These are phyloP conservation scores for Fragum sueziense DNA, from an alignment of 2,888 invertebrate genomes.

Conservation along the genomic window DNA sequence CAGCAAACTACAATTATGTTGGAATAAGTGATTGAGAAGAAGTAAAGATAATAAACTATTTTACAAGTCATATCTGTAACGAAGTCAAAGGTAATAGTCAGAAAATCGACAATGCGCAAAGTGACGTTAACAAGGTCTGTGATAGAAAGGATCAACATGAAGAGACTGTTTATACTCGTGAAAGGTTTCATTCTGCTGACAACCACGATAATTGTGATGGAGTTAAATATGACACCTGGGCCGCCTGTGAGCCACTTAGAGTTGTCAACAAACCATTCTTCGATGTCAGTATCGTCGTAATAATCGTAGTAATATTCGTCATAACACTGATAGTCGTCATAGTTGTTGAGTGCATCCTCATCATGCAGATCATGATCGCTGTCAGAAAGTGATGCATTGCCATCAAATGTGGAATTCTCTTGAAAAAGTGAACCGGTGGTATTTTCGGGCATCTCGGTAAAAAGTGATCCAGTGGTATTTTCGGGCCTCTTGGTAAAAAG, in stretches of 20 bases:
- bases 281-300: not conserved
- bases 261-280: not conserved
- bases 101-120: not conserved
- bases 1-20: constrained; percentile 23
- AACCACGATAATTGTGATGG: not conserved
- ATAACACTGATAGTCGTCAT: not conserved
- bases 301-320: not conserved
- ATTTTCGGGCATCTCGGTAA: too few relatives aligned
- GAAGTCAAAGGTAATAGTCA: not conserved
- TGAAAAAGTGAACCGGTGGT: too few relatives aligned
- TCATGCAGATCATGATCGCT: too few relatives aligned
- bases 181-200: not conserved
- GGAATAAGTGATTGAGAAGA: constrained; percentile 6
- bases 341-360: not conserved
- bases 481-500: too few relatives aligned
- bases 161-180: constrained; percentile 2
- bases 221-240: not conserved
- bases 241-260: not conserved
- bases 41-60: not conserved
- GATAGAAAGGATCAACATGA: not conserved
- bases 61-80: not conserved
- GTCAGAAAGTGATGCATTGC: too few relatives aligned
- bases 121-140: not conserved
- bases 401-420: too few relatives aligned
- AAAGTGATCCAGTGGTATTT: too few relatives aligned